A percentile compares a stretch with the other conserved stretches of the same genome.
Conservation (phyloP, 1,140 invertebrate genomes). For the Phenacoccus solenopsis region DNA sequence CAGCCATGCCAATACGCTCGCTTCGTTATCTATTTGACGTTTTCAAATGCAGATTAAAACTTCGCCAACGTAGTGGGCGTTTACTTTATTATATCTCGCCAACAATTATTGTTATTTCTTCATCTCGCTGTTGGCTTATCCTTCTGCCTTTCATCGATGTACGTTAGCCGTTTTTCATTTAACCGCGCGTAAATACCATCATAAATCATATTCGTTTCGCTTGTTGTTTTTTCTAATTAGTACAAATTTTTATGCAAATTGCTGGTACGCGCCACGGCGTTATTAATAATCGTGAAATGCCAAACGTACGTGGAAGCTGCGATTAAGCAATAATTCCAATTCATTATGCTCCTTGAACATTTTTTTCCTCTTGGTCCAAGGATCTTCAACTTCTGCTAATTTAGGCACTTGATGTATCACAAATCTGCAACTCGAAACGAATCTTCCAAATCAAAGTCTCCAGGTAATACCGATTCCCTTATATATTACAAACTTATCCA, state of each 20-base stretch:
- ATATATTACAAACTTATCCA: too few relatives aligned
- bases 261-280: neutral
- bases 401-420: too few relatives aligned
- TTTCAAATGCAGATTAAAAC: neutral
- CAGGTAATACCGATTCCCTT: too few relatives aligned
- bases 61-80: neutral
- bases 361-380: too few relatives aligned
- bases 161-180: neutral
- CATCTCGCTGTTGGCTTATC: neutral
- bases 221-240: constrained; percentile 3
- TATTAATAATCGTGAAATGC: neutral
- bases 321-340: too few relatives aligned
- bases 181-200: neutral
- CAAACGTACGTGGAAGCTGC: neutral
- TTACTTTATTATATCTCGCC: neutral
- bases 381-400: too few relatives aligned
- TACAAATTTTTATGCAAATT: neutral
- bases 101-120: constrained; percentile 3
- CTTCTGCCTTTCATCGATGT: neutral
- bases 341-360: too few relatives aligned
- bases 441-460: too few relatives aligned
- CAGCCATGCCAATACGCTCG: neutral
- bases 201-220: neutral
- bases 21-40: neutral
- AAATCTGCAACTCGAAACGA: too few relatives aligned